These are phyloP conservation scores for Panopea generosa DNA, from an alignment of 2,888 invertebrate genomes.

Conservation along the genomic window DNA sequence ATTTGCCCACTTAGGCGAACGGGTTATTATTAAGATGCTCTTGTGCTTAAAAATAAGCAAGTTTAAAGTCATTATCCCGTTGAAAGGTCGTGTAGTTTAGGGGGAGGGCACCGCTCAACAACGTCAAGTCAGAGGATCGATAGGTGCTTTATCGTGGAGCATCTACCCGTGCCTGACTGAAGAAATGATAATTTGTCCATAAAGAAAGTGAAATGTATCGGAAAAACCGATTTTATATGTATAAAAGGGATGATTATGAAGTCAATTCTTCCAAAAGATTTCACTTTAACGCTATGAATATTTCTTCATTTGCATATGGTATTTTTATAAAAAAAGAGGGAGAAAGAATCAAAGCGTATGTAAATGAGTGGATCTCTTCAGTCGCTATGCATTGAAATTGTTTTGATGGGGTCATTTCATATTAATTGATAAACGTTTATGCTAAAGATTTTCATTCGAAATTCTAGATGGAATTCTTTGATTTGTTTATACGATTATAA, in stretches of 20 bases:
- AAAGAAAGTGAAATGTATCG: slow-evolving; percentile 18
- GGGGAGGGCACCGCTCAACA: slow-evolving; percentile 29
- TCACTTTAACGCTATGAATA: slow-evolving; percentile 1
- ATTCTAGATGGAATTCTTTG: too few relatives aligned
- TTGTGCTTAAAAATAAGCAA: slow-evolving; percentile 18
- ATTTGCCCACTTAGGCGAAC: slow-evolving; percentile 27
- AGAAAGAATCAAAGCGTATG: background rate
- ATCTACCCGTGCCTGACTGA: background rate
- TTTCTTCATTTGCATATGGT: slow-evolving; percentile 12
- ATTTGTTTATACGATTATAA: too few relatives aligned
- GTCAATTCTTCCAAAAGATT: background rate
- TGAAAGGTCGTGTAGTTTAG: slow-evolving; percentile 33
- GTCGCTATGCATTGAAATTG: too few relatives aligned
- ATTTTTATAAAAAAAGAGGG: background rate
- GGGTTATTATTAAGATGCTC: slow-evolving; percentile 44
- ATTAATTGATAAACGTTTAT: too few relatives aligned
- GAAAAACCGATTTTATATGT: slow-evolving; percentile 27
- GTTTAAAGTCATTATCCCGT: slow-evolving; percentile 43
- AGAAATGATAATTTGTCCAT: slow-evolving; percentile 17
- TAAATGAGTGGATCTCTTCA: too few relatives aligned
- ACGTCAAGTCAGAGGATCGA: too few relatives aligned
- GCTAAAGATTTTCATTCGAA: too few relatives aligned
- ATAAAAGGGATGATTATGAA: slow-evolving; percentile 11
- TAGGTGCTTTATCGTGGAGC: slow-evolving; percentile 5
- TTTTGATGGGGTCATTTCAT: too few relatives aligned